A percentile compares a stretch with the other conserved stretches of the same genome.
phyloP scores from a whole-genome alignment of 2,113 vertebrate genomes.

The Cepphus grylle region DNA sequence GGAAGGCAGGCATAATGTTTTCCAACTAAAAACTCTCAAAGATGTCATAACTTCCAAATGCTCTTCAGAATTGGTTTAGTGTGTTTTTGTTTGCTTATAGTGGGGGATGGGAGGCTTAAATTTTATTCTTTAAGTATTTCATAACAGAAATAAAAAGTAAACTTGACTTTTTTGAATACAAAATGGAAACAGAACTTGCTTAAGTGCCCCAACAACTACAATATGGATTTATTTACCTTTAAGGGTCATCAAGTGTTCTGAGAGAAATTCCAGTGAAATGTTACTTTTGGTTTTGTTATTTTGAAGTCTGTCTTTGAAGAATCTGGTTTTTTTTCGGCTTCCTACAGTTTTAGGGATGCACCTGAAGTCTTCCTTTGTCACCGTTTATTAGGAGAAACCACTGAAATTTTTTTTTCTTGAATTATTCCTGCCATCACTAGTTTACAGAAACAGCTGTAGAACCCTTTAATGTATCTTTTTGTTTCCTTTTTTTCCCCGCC shows the following conservation, averaged over 20 bases:
- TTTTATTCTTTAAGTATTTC: background rate
- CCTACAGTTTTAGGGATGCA: background rate
- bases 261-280: background rate
- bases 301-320: background rate
- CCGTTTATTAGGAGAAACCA: background rate
- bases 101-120: background rate
- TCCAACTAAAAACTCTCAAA: background rate
- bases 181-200: background rate
- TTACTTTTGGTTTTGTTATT: background rate
- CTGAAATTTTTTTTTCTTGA: background rate
- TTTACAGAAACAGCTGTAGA: background rate
- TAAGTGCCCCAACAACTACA: background rate
- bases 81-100: background rate
- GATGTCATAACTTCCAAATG: background rate
- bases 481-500: background rate
- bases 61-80: background rate
- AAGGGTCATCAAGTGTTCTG: background rate
- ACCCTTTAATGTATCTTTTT: background rate
- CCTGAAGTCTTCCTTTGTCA: background rate
- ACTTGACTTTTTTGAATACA: background rate
- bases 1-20: background rate
- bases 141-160: background rate
- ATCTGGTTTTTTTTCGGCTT: accelerated
- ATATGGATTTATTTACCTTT: background rate
- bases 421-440: background rate